phyloP scores from a whole-genome alignment of 2,797 vertebrate species.

The Melanotaenia nigrans region DNA sequence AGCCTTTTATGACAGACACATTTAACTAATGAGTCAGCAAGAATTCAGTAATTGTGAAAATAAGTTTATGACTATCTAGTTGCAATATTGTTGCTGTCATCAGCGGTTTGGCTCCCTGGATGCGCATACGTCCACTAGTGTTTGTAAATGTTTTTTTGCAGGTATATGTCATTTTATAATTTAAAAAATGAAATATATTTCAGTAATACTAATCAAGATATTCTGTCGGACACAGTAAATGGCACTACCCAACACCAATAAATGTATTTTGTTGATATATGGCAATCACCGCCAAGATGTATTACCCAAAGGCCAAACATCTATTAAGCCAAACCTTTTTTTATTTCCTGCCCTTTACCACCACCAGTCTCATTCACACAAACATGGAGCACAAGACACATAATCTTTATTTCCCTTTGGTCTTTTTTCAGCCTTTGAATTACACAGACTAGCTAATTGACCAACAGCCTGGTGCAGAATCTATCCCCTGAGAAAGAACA shows the following conservation, averaged over 20 bases:
- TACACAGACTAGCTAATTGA: conserved; percentile 78
- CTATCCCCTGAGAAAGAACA: conserved; percentile 72
- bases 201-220: conserved; percentile 1
- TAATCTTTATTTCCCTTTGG: conserved; percentile 49
- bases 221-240: neutral
- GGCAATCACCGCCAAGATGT: conserved; percentile 10
- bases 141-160: neutral
- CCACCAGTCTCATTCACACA: conserved; percentile 10
- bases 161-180: neutral
- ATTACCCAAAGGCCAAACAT: conserved; percentile 25
- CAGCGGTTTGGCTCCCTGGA: too few species aligned
- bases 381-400: conserved; percentile 41
- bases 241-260: neutral
- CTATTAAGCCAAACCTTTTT: conserved; percentile 15
- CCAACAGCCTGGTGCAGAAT: conserved; percentile 72
- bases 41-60: too few species aligned
- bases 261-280: neutral
- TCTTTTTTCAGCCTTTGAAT: conserved; percentile 70
- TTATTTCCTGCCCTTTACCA: conserved; percentile 21
- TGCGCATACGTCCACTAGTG: neutral
- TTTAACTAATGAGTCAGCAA: too few species aligned
- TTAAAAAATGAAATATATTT: neutral
- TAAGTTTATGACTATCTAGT: too few species aligned
- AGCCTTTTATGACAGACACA: too few species aligned
- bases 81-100: too few species aligned